phyloP scores from a whole-genome alignment of 37 sponge, comb jelly and placozoan species.

The Diacarnus erythraeanus region DNA sequence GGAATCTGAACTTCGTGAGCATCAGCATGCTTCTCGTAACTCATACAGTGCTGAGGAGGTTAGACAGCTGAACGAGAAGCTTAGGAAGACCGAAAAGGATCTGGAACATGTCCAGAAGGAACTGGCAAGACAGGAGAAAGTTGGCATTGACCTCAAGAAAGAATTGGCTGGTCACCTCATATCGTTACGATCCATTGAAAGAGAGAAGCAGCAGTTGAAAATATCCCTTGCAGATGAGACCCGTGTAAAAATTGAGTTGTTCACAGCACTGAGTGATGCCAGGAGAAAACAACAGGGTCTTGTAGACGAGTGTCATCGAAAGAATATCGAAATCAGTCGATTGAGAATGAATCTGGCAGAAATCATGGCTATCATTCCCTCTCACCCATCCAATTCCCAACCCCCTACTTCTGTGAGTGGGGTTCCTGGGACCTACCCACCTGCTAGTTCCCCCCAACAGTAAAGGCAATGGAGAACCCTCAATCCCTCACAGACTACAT shows the following conservation, averaged over 20 bases:
- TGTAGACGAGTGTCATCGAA: slow-evolving; percentile 44
- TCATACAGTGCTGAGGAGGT: slow-evolving; percentile 51
- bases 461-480: background rate
- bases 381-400: background rate
- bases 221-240: slow-evolving; percentile 46
- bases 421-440: background rate
- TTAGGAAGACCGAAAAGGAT: slow-evolving; percentile 29
- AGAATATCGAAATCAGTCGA: slow-evolving; percentile 29
- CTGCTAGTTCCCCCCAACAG: slow-evolving; percentile 25
- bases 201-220: slow-evolving; percentile 34
- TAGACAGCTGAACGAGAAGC: slow-evolving; percentile 43
- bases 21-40: slow-evolving; percentile 29
- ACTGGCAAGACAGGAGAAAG: slow-evolving; percentile 1
- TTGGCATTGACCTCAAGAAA: slow-evolving; percentile 8
- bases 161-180: background rate
- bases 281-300: slow-evolving; percentile 26
- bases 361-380: slow-evolving; percentile 52
- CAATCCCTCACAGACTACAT: slow-evolving; percentile 11
- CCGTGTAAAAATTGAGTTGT: slow-evolving; percentile 65
- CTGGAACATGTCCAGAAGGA: slow-evolving; percentile 22
- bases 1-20: slow-evolving; percentile 51
- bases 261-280: slow-evolving; percentile 59
- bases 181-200: background rate
- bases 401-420: slow-evolving; percentile 6
- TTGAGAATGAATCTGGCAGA: slow-evolving; percentile 39